Conservation (phyloP, 1,140 invertebrate species). For the Berghia stephanieae region DNA sequence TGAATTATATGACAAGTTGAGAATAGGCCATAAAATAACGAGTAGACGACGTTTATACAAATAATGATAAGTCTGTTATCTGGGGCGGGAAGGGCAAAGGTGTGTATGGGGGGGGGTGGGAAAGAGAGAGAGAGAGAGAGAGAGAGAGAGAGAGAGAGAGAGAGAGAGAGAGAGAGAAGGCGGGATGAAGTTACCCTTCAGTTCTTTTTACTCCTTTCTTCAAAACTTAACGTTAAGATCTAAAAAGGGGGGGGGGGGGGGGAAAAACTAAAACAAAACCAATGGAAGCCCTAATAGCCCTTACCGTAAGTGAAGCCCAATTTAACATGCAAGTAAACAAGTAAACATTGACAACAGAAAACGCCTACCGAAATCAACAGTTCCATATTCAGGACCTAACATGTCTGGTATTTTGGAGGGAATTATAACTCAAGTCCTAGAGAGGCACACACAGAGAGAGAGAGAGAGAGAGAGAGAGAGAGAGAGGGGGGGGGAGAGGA, state of each 20-base stretch:
- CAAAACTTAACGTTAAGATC: neutral
- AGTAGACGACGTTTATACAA: no score
- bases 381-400: neutral
- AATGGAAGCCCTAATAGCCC: no score
- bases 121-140: no score
- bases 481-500: neutral
- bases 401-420: neutral
- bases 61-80: no score
- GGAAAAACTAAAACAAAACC: neutral
- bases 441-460: neutral
- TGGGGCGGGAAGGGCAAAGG: no score
- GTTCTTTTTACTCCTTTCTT: neutral
- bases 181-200: no score
- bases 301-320: no score
- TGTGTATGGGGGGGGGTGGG: no score
- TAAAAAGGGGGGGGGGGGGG: neutral
- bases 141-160: conserved; percentile 24
- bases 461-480: neutral
- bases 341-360: no score
- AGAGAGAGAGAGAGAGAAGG: conserved; percentile 19
- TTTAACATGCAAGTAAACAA: no score
- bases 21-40: no score
- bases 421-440: neutral
- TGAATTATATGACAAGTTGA: no score
- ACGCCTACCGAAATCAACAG: neutral